These are phyloP conservation scores for Hylaea fasciaria DNA, from an alignment of 2,888 invertebrate species.

Conservation along the genomic window DNA sequence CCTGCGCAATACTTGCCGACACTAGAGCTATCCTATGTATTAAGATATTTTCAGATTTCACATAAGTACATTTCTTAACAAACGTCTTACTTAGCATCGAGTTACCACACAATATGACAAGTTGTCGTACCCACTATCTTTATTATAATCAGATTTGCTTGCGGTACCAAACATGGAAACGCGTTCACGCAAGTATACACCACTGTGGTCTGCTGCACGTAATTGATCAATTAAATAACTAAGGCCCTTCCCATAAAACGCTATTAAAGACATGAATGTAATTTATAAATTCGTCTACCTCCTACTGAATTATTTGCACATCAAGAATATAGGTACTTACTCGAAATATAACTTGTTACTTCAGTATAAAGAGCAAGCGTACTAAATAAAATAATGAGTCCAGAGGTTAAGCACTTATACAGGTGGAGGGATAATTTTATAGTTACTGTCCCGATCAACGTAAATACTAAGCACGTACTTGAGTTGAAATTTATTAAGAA, in stretches of 20 bases:
- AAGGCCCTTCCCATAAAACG: background rate
- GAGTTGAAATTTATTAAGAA: too few species aligned
- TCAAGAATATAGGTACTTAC: too few species aligned
- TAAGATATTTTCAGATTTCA: conserved; percentile 20
- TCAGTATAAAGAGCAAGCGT: too few species aligned
- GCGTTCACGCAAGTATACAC: background rate
- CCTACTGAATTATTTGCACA: too few species aligned
- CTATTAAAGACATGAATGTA: too few species aligned
- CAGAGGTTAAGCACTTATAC: too few species aligned
- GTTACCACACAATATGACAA: conserved; percentile 28
- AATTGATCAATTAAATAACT: conserved; percentile 11
- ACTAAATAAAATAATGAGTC: too few species aligned
- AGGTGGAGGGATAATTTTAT: too few species aligned
- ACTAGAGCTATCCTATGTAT: background rate
- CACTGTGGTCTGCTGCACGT: background rate
- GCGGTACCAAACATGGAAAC: conserved; percentile 33
- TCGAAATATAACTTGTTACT: too few species aligned
- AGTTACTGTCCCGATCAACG: too few species aligned
- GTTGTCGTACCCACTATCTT: conserved; percentile 23
- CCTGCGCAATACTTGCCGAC: conserved; percentile 1
- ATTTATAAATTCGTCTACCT: too few species aligned
- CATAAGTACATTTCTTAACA: conserved; percentile 15
- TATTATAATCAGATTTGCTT: conserved; percentile 26
- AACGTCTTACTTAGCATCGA: conserved; percentile 30
- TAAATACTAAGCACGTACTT: too few species aligned